These are phyloP conservation scores for Troides oblongomaculatus DNA, from an alignment of 2,888 invertebrate species.

Conservation along the genomic window DNA sequence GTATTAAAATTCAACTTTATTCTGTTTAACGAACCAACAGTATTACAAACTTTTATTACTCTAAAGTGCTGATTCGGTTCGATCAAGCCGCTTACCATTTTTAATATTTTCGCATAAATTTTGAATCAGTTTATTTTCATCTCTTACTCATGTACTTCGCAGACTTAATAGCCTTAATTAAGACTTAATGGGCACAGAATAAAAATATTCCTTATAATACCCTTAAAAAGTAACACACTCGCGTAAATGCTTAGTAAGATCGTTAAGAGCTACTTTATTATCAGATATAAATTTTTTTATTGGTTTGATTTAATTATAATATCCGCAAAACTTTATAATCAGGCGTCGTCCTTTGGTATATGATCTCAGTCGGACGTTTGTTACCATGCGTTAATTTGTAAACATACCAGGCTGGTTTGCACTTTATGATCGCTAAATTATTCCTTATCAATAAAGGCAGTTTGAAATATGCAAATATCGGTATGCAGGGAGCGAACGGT, in stretches of 20 bases:
- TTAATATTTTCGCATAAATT: not conserved
- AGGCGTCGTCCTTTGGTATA: conserved; percentile 1
- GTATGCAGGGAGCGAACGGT: conserved; percentile 48
- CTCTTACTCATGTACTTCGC: not conserved
- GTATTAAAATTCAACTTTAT: conserved; percentile 28
- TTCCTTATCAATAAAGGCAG: conserved; percentile 30
- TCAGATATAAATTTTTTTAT: not conserved
- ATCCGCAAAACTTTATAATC: not conserved
- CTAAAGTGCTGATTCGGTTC: conserved; percentile 3
- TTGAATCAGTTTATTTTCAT: conserved; percentile 4
- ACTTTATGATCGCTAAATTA: conserved; percentile 30
- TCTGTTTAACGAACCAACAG: conserved; percentile 7
- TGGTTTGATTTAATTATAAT: not conserved
- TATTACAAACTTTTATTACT: not conserved
- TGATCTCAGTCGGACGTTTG: conserved; percentile 7
- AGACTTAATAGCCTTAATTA: not conserved
- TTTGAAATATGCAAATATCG: conserved; percentile 51
- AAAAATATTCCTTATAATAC: not conserved
- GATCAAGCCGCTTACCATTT: not conserved
- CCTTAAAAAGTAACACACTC: not conserved
- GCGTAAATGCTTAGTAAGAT: not conserved
- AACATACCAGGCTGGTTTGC: conserved; percentile 1
- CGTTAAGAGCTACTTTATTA: not conserved
- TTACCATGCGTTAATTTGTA: conserved; percentile 7
- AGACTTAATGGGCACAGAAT: not conserved